Percentiles rank a stretch among this genome's conserved stretches.
Evolutionary conservation across 2,888 invertebrate species (phyloP).

Genomic region (Trachelus stipa): DNA sequence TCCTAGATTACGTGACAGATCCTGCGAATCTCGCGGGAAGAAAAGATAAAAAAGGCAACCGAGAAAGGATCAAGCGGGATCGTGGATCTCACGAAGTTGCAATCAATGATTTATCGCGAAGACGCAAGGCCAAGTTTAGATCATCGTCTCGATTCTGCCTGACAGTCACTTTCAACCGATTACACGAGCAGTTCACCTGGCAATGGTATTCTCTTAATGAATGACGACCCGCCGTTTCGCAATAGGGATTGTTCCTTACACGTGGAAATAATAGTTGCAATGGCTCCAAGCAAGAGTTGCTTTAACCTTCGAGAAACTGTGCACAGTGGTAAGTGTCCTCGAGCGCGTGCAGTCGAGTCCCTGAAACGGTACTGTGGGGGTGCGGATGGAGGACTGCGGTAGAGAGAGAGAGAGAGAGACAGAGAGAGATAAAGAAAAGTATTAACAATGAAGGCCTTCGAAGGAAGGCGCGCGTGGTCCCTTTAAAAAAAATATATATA

Average conservation of each 20-base stretch:
- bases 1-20: slow-evolving; percentile 14
- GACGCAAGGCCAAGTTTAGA: slow-evolving; percentile 62
- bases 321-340: background rate
- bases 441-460: background rate
- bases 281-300: background rate
- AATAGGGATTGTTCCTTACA: background rate
- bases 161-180: slow-evolving; percentile 33
- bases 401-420: background rate
- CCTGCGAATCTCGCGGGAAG: background rate
- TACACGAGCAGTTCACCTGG: background rate
- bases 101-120: slow-evolving; percentile 17
- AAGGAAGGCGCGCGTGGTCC: background rate
- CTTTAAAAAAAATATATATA: background rate
- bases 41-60: background rate
- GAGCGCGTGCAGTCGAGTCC: background rate
- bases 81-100: background rate
- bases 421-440: background rate
- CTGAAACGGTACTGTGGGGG: background rate
- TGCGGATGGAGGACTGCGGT: background rate
- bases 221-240: background rate
- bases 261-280: background rate
- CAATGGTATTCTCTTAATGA: background rate
- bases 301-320: background rate
- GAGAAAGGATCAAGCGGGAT: background rate
- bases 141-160: slow-evolving; percentile 49